phyloP scores from a whole-genome alignment of 2,113 vertebrate genomes.

The Syngnathus scovelli region DNA sequence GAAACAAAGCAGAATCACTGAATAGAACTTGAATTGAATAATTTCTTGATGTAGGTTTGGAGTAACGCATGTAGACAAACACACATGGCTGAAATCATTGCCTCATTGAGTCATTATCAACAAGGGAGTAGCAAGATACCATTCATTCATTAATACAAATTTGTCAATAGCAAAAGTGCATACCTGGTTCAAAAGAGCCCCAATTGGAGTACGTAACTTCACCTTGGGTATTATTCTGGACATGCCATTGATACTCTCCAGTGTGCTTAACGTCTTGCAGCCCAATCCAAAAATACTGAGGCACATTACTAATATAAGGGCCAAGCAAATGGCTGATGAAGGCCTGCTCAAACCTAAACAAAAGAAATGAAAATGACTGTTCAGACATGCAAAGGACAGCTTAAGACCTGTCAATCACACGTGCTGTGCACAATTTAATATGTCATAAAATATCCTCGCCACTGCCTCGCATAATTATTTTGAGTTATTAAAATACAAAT shows the following conservation, averaged over 20 bases:
- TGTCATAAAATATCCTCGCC: too few species aligned
- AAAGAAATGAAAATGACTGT: not conserved
- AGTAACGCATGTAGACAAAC: not conserved
- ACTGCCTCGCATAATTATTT: too few species aligned
- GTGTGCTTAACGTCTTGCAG: conserved; percentile 76
- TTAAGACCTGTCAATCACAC: not conserved
- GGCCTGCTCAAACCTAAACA: conserved; percentile 89
- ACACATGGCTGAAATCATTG: not conserved
- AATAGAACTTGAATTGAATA: not conserved
- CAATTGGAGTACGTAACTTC: conserved; percentile 82
- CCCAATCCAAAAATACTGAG: conserved; percentile 84
- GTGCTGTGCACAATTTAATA: too few species aligned
- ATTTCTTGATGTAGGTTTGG: not conserved
- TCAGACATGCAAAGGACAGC: not conserved
- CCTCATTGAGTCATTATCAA: not conserved
- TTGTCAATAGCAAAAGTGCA: not conserved
- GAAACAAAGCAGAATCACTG: not conserved
- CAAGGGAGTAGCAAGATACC: not conserved
- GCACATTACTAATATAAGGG: conserved; percentile 62
- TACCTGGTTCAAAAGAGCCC: conserved; percentile 82
- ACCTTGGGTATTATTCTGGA: conserved; percentile 43
- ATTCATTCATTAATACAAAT: not conserved
- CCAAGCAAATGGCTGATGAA: conserved; percentile 84
- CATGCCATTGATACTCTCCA: conserved; percentile 84
- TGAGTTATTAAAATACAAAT: too few species aligned